Evolutionary conservation across 2,113 vertebrate genomes (phyloP).

Genomic region (Sphaerodactylus townsendi): DNA sequence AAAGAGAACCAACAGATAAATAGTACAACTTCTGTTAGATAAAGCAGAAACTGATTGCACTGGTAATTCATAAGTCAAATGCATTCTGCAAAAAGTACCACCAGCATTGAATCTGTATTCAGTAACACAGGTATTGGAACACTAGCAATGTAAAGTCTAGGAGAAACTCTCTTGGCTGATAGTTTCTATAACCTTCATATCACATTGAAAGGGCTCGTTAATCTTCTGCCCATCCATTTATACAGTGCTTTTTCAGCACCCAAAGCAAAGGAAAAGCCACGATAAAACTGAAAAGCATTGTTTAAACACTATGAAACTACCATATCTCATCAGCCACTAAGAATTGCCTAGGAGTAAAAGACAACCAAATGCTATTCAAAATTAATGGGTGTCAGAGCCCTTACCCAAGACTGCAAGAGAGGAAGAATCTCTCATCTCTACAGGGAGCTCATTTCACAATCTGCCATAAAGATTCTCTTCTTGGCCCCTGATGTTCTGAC

Average conservation of each 20-base stretch:
- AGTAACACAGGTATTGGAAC: no score
- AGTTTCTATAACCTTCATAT: no score
- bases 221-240: no score
- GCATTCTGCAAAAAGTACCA: no score
- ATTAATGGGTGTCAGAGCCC: neutral
- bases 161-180: no score
- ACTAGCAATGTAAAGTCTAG: no score
- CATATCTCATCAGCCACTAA: neutral
- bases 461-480: neutral
- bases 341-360: neutral
- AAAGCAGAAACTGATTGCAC: no score
- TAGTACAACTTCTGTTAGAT: no score
- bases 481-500: neutral
- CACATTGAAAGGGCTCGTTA: no score
- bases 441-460: neutral
- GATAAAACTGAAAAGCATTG: neutral
- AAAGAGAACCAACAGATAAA: no score
- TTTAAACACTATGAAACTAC: neutral
- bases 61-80: no score
- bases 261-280: neutral
- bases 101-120: no score
- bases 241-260: neutral
- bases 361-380: neutral
- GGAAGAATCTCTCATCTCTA: neutral
- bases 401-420: neutral